A percentile compares a stretch with the other conserved stretches of the same genome.
phyloP scores from a whole-genome alignment of 2,888 invertebrate species.

The Nowickia ferox region DNA sequence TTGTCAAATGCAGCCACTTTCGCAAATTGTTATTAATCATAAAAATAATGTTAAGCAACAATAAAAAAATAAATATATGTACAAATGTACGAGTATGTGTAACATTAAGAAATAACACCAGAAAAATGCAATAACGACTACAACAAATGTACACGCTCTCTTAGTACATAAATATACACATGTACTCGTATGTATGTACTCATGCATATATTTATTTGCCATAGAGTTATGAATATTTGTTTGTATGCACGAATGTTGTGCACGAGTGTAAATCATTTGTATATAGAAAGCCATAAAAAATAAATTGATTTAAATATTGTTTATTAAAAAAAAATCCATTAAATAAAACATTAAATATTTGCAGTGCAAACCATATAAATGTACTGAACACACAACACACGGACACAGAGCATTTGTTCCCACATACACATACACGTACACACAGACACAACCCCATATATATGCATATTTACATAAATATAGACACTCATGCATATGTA shows the following conservation, averaged over 20 bases:
- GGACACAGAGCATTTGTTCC: not conserved
- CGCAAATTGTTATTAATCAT: constrained; percentile 51
- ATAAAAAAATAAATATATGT: not conserved
- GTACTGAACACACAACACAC: constrained; percentile 1
- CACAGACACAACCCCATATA: not conserved
- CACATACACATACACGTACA: not conserved
- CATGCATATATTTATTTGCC: not conserved
- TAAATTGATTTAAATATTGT: constrained; percentile 67
- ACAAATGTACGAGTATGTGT: not conserved
- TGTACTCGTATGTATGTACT: not conserved
- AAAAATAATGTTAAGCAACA: constrained; percentile 40
- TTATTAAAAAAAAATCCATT: constrained; percentile 55
- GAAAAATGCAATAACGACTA: constrained; percentile 38
- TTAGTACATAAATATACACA: not conserved
- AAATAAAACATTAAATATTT: constrained; percentile 58
- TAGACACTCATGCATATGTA: not conserved
- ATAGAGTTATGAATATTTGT: not conserved
- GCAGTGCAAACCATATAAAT: constrained; percentile 48
- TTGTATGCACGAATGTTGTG: not conserved
- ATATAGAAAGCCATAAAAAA: constrained; percentile 60
- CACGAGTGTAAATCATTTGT: constrained; percentile 51
- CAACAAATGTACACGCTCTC: not conserved
- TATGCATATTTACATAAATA: no score
- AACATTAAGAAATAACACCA: constrained; percentile 51
- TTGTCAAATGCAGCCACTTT: constrained; percentile 67